A percentile compares a stretch with the other conserved stretches of the same genome.
These are phyloP conservation scores for Ceyx melanurus DNA, from an alignment of 2,113 vertebrate genomes.

Conservation along the genomic window DNA sequence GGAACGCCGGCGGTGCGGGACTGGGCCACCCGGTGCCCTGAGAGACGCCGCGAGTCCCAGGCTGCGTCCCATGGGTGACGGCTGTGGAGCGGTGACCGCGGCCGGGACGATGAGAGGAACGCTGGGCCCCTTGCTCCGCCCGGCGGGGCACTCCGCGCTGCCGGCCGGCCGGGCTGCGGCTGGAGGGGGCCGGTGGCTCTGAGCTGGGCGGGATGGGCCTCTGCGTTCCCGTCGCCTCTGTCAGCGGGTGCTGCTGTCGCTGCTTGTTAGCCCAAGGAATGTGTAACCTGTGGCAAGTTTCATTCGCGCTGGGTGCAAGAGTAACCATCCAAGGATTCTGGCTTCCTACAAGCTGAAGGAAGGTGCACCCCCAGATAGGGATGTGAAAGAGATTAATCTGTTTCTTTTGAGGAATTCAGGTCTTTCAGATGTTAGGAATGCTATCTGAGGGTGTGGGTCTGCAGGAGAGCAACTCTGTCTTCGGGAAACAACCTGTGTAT, in stretches of 20 bases:
- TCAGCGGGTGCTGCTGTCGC: neutral
- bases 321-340: neutral
- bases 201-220: neutral
- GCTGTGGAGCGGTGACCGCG: neutral
- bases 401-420: neutral
- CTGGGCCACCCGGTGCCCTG: neutral
- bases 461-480: neutral
- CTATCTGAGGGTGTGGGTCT: neutral
- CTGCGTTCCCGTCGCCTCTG: neutral
- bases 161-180: neutral
- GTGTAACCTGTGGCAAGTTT: neutral
- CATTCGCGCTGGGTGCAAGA: neutral
- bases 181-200: neutral
- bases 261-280: neutral
- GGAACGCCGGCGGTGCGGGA: too few species aligned
- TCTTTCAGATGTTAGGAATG: neutral
- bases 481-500: neutral
- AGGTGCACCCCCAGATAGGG: neutral
- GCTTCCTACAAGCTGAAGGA: neutral
- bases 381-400: rapidly evolving
- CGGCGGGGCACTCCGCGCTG: neutral
- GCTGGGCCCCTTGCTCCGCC: neutral
- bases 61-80: neutral
- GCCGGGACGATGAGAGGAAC: too few species aligned
- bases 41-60: neutral